These are phyloP conservation scores for Meandrusa payeni DNA, from an alignment of 2,888 invertebrate genomes.

Conservation along the genomic window DNA sequence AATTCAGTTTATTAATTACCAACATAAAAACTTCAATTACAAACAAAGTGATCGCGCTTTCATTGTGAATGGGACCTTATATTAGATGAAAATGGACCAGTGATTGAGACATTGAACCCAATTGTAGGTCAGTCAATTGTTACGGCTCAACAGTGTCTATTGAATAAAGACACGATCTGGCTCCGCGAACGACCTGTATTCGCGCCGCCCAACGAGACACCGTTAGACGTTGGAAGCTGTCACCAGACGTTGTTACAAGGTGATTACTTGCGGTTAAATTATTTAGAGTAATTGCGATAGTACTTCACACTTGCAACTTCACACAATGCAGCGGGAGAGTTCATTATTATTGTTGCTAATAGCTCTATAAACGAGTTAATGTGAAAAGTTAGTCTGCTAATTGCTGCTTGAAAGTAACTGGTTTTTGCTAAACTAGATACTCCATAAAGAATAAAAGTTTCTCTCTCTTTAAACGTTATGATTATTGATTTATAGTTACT, in stretches of 20 bases:
- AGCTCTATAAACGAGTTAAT: slow-evolving; percentile 6
- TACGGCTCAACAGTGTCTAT: slow-evolving; percentile 72
- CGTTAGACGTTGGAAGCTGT: slow-evolving; percentile 64
- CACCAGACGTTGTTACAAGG: slow-evolving; percentile 73
- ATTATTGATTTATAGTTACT: too few relatives aligned
- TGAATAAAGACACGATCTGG: slow-evolving; percentile 78
- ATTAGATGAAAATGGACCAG: slow-evolving; percentile 20
- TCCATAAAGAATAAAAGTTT: too few relatives aligned
- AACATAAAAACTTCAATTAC: too few relatives aligned
- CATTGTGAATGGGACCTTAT: slow-evolving; percentile 6
- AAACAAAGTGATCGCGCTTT: background rate
- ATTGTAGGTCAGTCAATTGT: slow-evolving; percentile 76
- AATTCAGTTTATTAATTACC: too few relatives aligned
- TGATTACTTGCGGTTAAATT: slow-evolving; percentile 37
- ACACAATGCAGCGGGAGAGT: background rate
- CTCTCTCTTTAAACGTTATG: too few relatives aligned
- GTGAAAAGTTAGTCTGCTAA: slow-evolving; percentile 7
- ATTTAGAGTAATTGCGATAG: background rate
- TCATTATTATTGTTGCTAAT: slow-evolving; percentile 10
- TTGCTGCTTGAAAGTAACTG: too few relatives aligned
- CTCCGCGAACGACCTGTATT: slow-evolving; percentile 69
- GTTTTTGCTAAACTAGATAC: too few relatives aligned
- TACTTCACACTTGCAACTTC: background rate
- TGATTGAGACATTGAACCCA: slow-evolving; percentile 60
- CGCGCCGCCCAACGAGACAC: slow-evolving; percentile 58